Evolutionary conservation across 2,113 vertebrate species (phyloP), one percentile per base, ranked within the genome.

Genomic region (Alosa alosa): DNA sequence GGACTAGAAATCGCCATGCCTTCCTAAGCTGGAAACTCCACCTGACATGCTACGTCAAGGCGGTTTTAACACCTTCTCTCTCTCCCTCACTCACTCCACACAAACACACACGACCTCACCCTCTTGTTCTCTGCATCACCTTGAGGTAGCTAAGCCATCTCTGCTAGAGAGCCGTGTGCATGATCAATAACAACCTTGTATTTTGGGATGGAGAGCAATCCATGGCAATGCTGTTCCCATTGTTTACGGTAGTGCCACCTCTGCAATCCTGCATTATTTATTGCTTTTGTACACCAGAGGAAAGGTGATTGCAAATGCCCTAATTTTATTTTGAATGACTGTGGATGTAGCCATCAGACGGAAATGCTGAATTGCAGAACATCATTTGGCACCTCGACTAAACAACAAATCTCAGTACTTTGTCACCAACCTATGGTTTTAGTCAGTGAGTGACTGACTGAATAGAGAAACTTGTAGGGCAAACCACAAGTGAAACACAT

Each of bases 261-360:
- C 89, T 36, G 64, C 83, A 82, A 18, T 6, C 85, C 83, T 93
- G 82, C 85, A 94, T 94, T 92, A 92, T 94, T 93, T 85, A 92
- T 91, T 89, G 9, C 36, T 72, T 72, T 72, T 10, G 9, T 60
- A 20, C 55, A 5, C n/a, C n/a, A 11, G 9, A 31, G 64, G 25
- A 72, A 72, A 25, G n/a, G 64, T 10, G 31, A 13, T 13, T n/a
- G 57, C 25, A 36, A 11, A 36, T 10, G 8, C 6, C 64, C n/a
- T 72, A 36, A 72, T 72, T 36, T 36, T 13, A 72, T 72, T 72
- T 31, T 36, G 10, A 72, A 31, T 72, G 13, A 18, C 15, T 55
- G 41, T 44, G 52, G 15, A 55, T 55, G 52, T 55, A 4, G 52
- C 52, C 52, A 18, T 55, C 15, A 17, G 52, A 55, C 4, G 17